These are phyloP conservation scores for Calliopum simillimum DNA, from an alignment of 2,888 invertebrate species.

Conservation along the genomic window DNA sequence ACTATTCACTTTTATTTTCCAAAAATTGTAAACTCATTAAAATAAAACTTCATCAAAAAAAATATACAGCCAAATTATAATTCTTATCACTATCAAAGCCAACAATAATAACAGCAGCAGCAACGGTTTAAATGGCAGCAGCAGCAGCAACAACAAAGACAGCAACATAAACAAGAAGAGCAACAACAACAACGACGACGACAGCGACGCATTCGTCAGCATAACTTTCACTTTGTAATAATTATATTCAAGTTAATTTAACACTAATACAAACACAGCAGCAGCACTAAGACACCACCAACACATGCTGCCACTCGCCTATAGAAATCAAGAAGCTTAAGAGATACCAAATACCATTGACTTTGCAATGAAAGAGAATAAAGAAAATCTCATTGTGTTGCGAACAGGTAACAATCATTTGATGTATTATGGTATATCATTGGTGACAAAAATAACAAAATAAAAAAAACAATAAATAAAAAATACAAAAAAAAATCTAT, in stretches of 20 bases:
- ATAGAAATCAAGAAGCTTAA: too few species aligned
- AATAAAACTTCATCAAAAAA: slow-evolving; percentile 6
- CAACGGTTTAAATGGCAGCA: slow-evolving; percentile 28
- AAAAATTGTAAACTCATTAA: slow-evolving; percentile 34
- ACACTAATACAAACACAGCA: slow-evolving; percentile 10
- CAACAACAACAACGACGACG: slow-evolving; percentile 9
- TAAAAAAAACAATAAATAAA: too few species aligned
- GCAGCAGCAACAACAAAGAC: slow-evolving; percentile 38
- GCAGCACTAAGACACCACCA: too few species aligned
- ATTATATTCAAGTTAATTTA: slow-evolving; percentile 32
- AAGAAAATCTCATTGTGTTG: too few species aligned
- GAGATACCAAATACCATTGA: too few species aligned
- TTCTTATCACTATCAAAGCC: slow-evolving; percentile 52
- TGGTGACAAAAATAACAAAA: too few species aligned
- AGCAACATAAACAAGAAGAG: slow-evolving; percentile 39
- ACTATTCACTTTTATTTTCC: slow-evolving; percentile 57
- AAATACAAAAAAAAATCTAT: too few species aligned
- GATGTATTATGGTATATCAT: too few species aligned
- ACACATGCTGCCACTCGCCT: slow-evolving; percentile 12
- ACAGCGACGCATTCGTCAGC: slow-evolving; percentile 29
- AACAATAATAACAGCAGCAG: slow-evolving; percentile 47
- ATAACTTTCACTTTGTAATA: slow-evolving; percentile 37
- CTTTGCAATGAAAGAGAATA: too few species aligned
- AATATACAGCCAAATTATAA: slow-evolving; percentile 49
- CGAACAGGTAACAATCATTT: too few species aligned